Base-by-base conservation (phyloP, 2,113 vertebrate species). In the Puntigrus tetrazona region DNA sequence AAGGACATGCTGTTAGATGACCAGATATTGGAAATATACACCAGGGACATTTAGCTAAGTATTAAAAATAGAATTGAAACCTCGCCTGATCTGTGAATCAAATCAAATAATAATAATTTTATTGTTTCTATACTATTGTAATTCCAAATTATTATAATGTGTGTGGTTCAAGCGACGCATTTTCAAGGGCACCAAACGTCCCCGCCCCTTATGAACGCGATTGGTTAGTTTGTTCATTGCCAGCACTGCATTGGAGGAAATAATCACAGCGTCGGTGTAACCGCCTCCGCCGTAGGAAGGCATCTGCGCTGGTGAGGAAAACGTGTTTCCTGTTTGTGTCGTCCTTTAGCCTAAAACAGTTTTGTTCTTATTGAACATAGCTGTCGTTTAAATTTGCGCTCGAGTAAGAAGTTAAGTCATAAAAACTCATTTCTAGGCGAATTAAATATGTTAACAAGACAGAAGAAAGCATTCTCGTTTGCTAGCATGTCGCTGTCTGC, bases 131-230 rank as follows among this genome's bases (percentile, higher is more conserved):
- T n/a, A n/a, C 7, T 57, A 22, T 55, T 50, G 18, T 50, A 50
- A 50, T 50, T 7, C 18, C 20, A 13, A 13, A 13, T 45, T 50
- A 7, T 50, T 55, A 22, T 22, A 7, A 57, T n/a, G 3, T 3
- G 1, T 57, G 52, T 4, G 7, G 52, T 20, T 57, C 52, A n/a
- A 57, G 10, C 20, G 34, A 27, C 43, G 25, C 73, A 31, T 14
- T 45, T 73, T 89, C 88, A 92, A 93, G 91, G 91, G 81, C 90
- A 91, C 74, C 2, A 5, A 20, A 84, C 1, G 31, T 82, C n/a
- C 14, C 87, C 79, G 86, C 84, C 92, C 88, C 18, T 69, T 7
- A 0, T 0, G 0, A 2, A 59, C 59, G 3, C 87, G 70, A 94
- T 94, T 94, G 89, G 94, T 83, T 57, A 10, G 43, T 1, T 8